A percentile compares a stretch with the other conserved stretches of the same genome.
Evolutionary conservation across 2,113 vertebrate species (phyloP).

Genomic region (Chroicocephalus ridibundus): DNA sequence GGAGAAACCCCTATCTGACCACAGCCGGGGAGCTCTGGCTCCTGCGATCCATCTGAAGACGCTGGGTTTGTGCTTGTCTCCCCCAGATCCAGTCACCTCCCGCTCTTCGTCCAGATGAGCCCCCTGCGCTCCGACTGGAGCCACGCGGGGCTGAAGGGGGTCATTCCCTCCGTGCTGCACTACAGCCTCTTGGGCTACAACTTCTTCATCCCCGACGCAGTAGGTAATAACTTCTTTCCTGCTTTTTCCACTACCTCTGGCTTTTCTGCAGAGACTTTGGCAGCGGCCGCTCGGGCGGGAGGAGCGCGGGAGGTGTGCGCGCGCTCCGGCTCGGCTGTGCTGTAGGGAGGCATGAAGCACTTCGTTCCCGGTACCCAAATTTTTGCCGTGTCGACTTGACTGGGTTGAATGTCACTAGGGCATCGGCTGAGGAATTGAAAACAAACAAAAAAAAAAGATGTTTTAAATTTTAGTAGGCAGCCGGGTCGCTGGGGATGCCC

Average conservation of each 20-base stretch:
- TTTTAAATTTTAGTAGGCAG: background rate
- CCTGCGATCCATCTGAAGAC: rapidly evolving
- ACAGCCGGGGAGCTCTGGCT: rapidly evolving
- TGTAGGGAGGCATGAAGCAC: rapidly evolving
- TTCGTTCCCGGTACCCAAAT: rapidly evolving
- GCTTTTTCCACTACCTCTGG: rapidly evolving
- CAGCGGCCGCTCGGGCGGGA: rapidly evolving
- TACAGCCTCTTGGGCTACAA: conserved; percentile 90
- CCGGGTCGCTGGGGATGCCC: background rate
- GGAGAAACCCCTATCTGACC: background rate
- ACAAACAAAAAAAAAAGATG: background rate
- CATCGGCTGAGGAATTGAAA: background rate
- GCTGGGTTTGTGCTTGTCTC: background rate
- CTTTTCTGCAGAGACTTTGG: background rate
- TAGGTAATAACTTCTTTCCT: conserved; percentile 76
- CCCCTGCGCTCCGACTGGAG: conserved; percentile 83
- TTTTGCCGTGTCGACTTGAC: background rate
- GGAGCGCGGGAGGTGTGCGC: rapidly evolving
- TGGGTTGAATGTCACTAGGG: background rate
- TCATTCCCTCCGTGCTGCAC: conserved; percentile 88
- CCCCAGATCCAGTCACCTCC: conserved; percentile 81
- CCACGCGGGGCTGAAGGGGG: conserved; percentile 80
- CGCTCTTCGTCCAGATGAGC: conserved; percentile 83
- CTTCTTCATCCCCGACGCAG: conserved; percentile 90
- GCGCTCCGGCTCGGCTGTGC: background rate